Conservation (phyloP, 2,113 vertebrate species). For the Spea multiplicata region DNA sequence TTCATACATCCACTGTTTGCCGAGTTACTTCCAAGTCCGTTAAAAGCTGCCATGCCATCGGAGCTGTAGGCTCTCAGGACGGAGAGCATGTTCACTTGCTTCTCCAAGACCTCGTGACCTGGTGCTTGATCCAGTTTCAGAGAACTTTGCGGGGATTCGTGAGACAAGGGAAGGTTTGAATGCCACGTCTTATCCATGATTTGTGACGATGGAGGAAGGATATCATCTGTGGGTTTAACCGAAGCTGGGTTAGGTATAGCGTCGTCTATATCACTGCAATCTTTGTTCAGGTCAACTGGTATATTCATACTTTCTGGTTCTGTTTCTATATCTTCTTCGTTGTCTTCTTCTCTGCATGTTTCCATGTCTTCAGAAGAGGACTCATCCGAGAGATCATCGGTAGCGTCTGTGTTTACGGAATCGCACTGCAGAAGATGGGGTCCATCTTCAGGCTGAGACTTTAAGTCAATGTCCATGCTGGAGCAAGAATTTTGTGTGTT, state of each 20-base stretch:
- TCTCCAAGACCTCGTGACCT: constrained; percentile 75
- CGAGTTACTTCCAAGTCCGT: constrained; percentile 84
- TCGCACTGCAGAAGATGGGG: constrained; percentile 67
- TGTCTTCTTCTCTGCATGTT: constrained; percentile 76
- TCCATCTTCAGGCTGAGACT: constrained; percentile 68
- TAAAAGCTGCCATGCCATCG: constrained; percentile 90
- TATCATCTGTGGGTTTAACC: constrained; percentile 65
- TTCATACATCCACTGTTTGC: constrained; percentile 84
- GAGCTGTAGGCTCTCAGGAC: constrained; percentile 96
- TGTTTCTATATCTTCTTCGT: constrained; percentile 75
- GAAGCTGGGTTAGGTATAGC: constrained; percentile 63
- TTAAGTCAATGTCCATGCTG: constrained; percentile 63
- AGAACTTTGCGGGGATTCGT: constrained; percentile 75
- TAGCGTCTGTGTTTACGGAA: constrained; percentile 62
- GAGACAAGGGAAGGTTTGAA: constrained; percentile 75
- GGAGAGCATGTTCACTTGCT: constrained; percentile 96
- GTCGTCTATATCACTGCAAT: constrained; percentile 64
- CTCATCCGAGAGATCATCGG: constrained; percentile 81
- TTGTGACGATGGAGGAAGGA: constrained; percentile 63
- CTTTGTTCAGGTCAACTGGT: constrained; percentile 64
- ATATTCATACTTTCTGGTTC: constrained; percentile 64
- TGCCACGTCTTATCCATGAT: constrained; percentile 89
- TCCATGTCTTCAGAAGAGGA: constrained; percentile 83
- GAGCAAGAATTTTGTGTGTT: constrained; percentile 70
- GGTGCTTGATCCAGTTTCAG: constrained; percentile 83